Evolutionary conservation across 2,888 invertebrate genomes (phyloP), one percentile per base, ranked within the genome.

Genomic region (Scelioninae gen. 2): DNA sequence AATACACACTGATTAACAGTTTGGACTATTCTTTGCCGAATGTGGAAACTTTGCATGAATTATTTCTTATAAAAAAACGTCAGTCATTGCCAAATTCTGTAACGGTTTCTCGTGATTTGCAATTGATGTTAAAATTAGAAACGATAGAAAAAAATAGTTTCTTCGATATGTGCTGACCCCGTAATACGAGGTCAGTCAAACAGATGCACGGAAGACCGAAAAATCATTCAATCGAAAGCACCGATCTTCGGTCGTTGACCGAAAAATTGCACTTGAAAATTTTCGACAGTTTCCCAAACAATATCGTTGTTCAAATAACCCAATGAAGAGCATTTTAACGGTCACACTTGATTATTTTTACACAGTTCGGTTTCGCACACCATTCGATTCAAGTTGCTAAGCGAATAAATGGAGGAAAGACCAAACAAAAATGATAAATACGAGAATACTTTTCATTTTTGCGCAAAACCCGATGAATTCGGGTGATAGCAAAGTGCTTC

Each of bases 371-470:
- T 64, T 50, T 18, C 15, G 11, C 28, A 16, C 13, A 46, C 25
- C 18, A 31, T 41, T 2, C 11, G 28, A 10, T 16, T 48, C 18
- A 43, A 41, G 39, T 43, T 48, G 9, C 19, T 9, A 22, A 2
- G n/a, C 52, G 53, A 69, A 61, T 18, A 35, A 69, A 39, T 28
- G 60, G 19, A 69, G 35, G 25, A 60, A 52, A 43, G n/a, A 58
- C 43, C 22, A 57, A 68, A 68, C 67, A 60, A 68, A 52, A 60
- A 53, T 43, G 53, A 46, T 35, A 58, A 69, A 69, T 69, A 69
- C 45, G 65, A 16, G 55, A 61, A 61, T 28, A 45, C 69, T 69
- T 61, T 52, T 46, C 61, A 45, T 55, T 60, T 69, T 69, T 53
- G 43, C 60, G 58, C 16, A 9, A 0, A 45, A 22, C n/a, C 22